Conservation (phyloP, 1,140 invertebrate genomes). For the Neodiprion pinetum region DNA sequence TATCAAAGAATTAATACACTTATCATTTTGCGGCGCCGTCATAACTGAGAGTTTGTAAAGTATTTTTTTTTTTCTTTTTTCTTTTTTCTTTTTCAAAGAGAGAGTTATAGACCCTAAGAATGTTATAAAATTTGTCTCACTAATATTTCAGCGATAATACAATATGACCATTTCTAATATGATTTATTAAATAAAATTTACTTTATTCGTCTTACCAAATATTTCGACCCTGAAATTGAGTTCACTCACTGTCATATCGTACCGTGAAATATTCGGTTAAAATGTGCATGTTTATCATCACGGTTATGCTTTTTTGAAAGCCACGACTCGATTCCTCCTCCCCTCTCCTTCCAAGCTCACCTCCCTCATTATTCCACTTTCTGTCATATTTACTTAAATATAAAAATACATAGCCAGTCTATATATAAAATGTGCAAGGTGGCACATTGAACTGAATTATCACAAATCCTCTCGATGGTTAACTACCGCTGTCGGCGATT, state of each 20-base stretch:
- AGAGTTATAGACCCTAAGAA: slow-evolving; percentile 60
- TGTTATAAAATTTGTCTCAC: slow-evolving; percentile 60
- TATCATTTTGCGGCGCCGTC: too few relatives aligned
- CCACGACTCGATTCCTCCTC: slow-evolving; percentile 6
- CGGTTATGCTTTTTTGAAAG: neutral
- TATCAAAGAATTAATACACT: too few relatives aligned
- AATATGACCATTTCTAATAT: too few relatives aligned
- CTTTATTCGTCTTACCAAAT: too few relatives aligned
- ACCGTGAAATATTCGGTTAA: too few relatives aligned
- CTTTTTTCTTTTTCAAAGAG: slow-evolving; percentile 49
- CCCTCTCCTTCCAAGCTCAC: neutral
- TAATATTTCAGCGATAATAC: slow-evolving; percentile 52
- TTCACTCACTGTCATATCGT: too few relatives aligned
- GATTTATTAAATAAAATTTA: too few relatives aligned
- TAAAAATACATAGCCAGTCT: slow-evolving; percentile 65
- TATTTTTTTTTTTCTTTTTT: slow-evolving; percentile 27
- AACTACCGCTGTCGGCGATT: slow-evolving; percentile 56
- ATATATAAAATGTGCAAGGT: slow-evolving; percentile 62
- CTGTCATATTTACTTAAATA: slow-evolving; percentile 56
- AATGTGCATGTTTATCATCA: too few relatives aligned
- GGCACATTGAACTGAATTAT: slow-evolving; percentile 59
- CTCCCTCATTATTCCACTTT: slow-evolving; percentile 4
- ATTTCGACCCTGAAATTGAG: too few relatives aligned
- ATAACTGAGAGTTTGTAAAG: too few relatives aligned
- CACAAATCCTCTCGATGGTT: slow-evolving; percentile 53